Evolutionary conservation across 2,113 vertebrate species (phyloP).

Genomic region (Galemys pyrenaicus): DNA sequence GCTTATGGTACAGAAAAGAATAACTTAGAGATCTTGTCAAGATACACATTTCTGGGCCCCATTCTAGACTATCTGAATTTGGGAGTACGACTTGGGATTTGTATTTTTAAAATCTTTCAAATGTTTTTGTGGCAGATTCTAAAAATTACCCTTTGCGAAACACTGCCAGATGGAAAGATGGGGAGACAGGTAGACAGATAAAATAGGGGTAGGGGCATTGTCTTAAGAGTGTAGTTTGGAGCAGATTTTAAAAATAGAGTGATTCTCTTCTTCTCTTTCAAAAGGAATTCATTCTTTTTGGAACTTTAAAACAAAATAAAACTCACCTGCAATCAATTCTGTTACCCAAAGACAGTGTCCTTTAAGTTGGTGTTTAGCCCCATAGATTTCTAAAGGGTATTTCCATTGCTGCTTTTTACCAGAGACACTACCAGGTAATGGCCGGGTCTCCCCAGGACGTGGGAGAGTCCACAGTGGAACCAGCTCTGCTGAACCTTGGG

Average conservation of each 20-base stretch:
- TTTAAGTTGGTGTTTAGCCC: not conserved
- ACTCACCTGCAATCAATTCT: not conserved
- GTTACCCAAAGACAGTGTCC: not conserved
- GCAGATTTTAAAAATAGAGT: not conserved
- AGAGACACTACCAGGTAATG: not conserved
- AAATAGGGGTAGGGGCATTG: not conserved
- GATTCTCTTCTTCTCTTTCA: constrained; percentile 26
- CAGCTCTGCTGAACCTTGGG: not conserved
- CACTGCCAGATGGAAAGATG: not conserved
- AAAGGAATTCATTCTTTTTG: constrained; percentile 16
- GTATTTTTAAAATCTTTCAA: not conserved
- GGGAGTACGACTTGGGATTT: not conserved
- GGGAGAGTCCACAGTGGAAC: not conserved
- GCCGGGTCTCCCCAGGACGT: not conserved
- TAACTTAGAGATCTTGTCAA: not conserved
- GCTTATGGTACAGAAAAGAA: not conserved
- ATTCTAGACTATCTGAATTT: not conserved
- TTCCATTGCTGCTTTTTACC: not conserved
- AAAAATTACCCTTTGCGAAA: not conserved
- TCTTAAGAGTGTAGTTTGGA: not conserved
- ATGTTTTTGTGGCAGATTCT: not conserved
- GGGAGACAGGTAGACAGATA: not conserved
- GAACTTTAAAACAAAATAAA: constrained; percentile 4
- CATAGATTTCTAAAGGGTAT: not conserved
- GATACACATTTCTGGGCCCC: not conserved